Conservation (phyloP, 2,797 vertebrate genomes). For the Poecilia picta region DNA sequence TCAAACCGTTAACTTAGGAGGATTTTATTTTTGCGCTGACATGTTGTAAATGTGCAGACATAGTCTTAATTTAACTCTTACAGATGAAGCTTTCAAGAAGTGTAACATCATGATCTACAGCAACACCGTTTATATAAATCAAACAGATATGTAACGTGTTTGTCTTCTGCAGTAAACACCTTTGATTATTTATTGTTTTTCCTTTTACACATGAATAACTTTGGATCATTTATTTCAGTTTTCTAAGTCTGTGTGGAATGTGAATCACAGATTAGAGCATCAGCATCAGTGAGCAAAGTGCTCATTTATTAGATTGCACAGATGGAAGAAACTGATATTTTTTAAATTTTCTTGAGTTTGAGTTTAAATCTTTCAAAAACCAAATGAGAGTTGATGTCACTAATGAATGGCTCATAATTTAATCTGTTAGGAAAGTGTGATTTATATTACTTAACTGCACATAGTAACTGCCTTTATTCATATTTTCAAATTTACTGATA, state of each 20-base stretch:
- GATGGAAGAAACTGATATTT: background rate
- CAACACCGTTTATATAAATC: background rate
- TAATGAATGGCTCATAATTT: background rate
- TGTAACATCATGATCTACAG: background rate
- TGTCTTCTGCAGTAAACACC: background rate
- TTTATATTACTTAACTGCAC: too few species aligned
- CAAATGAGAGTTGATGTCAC: background rate
- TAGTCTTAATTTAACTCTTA: constrained; percentile 16
- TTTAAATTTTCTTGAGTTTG: background rate
- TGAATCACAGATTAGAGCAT: background rate
- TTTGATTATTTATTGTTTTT: background rate
- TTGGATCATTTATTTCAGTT: background rate
- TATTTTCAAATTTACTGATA: too few species aligned
- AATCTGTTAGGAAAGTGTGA: background rate
- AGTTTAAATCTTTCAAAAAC: background rate
- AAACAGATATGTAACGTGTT: background rate
- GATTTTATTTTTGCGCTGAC: constrained; percentile 24
- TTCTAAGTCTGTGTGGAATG: background rate
- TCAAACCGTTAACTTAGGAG: constrained; percentile 19
- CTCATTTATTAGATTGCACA: background rate
- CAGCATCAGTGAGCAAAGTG: background rate
- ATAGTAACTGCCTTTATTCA: too few species aligned
- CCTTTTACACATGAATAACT: background rate
- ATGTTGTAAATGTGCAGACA: constrained; percentile 24
- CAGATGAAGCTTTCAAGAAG: background rate